Evolutionary conservation across 1,140 invertebrate genomes (phyloP).

Genomic region (Marisa cornuarietis): DNA sequence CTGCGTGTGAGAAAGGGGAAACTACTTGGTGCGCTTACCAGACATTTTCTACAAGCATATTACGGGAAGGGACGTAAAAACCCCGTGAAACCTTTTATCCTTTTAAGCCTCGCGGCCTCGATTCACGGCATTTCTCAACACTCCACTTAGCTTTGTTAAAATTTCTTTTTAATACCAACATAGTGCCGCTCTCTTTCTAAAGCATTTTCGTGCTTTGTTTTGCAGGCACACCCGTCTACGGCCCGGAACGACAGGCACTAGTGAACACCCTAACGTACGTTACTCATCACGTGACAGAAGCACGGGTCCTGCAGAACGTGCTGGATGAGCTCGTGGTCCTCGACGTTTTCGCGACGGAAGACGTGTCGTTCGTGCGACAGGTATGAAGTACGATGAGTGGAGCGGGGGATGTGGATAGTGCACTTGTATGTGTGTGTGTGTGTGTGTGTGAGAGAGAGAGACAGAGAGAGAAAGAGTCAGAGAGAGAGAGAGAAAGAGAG

Average conservation of each 20-base stretch:
- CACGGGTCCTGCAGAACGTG: neutral
- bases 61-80: neutral
- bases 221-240: neutral
- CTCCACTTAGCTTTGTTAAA: neutral
- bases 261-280: conserved; percentile 6
- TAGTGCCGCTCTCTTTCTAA: neutral
- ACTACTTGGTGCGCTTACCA: too few relatives aligned
- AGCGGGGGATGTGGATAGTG: neutral
- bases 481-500: neutral
- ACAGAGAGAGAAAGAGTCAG: too few relatives aligned
- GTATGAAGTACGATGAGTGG: neutral
- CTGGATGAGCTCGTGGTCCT: conserved; percentile 12
- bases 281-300: conserved; percentile 16
- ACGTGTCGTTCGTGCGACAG: conserved; percentile 16
- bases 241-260: conserved; percentile 15
- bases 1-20: too few relatives aligned
- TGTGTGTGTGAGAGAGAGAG: too few relatives aligned
- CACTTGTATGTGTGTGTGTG: neutral
- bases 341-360: neutral
- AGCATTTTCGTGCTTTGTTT: neutral
- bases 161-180: neutral
- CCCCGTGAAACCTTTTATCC: neutral
- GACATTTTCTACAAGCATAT: neutral
- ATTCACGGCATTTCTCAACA: neutral
- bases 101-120: neutral